These are phyloP conservation scores for Agrypnia vestita DNA, from an alignment of 1,140 invertebrate species.

Conservation along the genomic window DNA sequence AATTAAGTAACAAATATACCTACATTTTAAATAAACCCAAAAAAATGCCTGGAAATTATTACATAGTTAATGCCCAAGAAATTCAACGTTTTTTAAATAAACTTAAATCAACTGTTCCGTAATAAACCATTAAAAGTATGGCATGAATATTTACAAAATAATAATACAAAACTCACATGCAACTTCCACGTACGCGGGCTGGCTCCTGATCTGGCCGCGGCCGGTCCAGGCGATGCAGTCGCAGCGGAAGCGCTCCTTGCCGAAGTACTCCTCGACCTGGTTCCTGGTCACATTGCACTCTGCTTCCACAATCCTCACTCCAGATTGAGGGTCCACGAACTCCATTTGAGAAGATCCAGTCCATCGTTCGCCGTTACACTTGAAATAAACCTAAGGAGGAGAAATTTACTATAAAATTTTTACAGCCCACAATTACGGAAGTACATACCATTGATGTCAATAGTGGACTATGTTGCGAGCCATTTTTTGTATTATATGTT, in stretches of 20 bases:
- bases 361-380: slow-evolving; percentile 83
- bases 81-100: too few species aligned
- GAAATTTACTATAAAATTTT: neutral
- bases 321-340: slow-evolving; percentile 87
- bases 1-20: too few species aligned
- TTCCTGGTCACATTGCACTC: slow-evolving; percentile 89
- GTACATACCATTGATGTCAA: too few species aligned
- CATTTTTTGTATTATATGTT: too few species aligned
- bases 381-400: slow-evolving; percentile 78
- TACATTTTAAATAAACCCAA: too few species aligned
- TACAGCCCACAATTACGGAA: neutral
- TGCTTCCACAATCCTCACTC: slow-evolving; percentile 87
- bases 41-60: too few species aligned
- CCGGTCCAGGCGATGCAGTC: slow-evolving; percentile 90
- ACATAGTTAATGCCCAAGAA: too few species aligned
- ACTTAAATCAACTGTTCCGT: too few species aligned
- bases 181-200: slow-evolving; percentile 85
- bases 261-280: slow-evolving; percentile 92
- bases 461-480: too few species aligned
- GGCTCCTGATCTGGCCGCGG: slow-evolving; percentile 83
- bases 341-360: slow-evolving; percentile 73
- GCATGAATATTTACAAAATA: too few species aligned
- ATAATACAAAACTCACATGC: slow-evolving; percentile 84
- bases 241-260: slow-evolving; percentile 89
- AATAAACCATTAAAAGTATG: too few species aligned